Evolutionary conservation across 1,140 invertebrate species (phyloP), one percentile per base, ranked within the genome.

Genomic region (Tetragnatha versicolor): DNA sequence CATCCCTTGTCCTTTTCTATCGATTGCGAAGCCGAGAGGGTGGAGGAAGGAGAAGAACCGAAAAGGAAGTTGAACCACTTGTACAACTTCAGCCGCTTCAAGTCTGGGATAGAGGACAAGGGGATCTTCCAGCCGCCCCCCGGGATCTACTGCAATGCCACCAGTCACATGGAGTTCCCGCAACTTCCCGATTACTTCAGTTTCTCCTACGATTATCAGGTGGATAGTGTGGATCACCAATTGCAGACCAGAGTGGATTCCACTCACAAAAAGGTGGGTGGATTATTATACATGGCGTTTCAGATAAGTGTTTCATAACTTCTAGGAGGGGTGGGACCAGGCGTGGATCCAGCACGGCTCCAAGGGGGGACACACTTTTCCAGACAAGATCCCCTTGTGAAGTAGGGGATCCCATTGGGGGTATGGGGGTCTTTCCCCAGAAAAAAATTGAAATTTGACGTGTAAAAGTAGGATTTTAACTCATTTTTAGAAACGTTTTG

Each of bases 41-140:
- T 29, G 1, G 37, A 51, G 0, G 53, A 55, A 20, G n/a, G 20
- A 9, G 14, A n/a, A n/a, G n/a, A n/a, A n/a, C n/a, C n/a, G n/a
- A n/a, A n/a, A n/a, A n/a, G n/a, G 53, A 33, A 3, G 27, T 73
- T 0, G 35, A 55, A n/a, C 12, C 69, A 73, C 25, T 22, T 22
- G 2, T 73, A 60, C 37, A 73, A 73, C 33, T 73, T 73, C 25
- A 60, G 29, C 27, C 37, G 69, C 20, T 73, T 73, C 37, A 29
- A 39, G 25, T 29, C 53, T 4, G 14, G 14, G 6, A 60, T 60
- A 6, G 22, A 5, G 7, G 69, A 73, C 17, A 12, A 47, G 17
- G 47, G 31, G 4, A 17, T 60, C 0, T 73, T 73, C 12, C 31
- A 60, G 37, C 22, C 53, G 2, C 53, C 69, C 5, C 1, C 37